These are phyloP conservation scores for Rutilus rutilus DNA, from an alignment of 2,113 vertebrate species.

Conservation along the genomic window DNA sequence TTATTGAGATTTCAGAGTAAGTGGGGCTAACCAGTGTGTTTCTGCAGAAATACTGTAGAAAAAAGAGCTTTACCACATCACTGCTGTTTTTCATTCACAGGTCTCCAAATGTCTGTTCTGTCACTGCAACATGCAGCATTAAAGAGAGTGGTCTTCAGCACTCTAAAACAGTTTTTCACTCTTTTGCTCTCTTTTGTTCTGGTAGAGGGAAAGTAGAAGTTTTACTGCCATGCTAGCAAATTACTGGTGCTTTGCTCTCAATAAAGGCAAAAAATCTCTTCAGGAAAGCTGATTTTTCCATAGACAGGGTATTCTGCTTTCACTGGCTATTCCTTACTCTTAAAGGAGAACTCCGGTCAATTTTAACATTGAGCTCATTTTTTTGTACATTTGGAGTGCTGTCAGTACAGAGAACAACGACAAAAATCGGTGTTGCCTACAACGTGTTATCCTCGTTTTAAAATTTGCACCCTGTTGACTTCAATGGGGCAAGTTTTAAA, in stretches of 20 bases:
- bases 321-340: background rate
- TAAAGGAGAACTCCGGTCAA: too few relatives aligned
- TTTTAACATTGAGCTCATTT: too few relatives aligned
- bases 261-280: background rate
- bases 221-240: background rate
- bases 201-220: background rate
- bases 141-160: background rate
- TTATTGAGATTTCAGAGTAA: background rate
- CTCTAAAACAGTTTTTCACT: background rate
- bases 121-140: background rate
- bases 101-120: background rate
- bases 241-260: constrained; percentile 11
- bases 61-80: background rate
- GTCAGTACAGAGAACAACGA: too few relatives aligned
- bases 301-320: constrained; percentile 37
- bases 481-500: too few relatives aligned
- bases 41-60: background rate
- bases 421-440: too few relatives aligned
- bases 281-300: constrained; percentile 27
- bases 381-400: too few relatives aligned
- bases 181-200: background rate
- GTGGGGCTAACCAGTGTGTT: background rate
- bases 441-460: too few relatives aligned
- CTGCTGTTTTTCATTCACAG: background rate
- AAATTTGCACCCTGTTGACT: too few relatives aligned